Evolutionary conservation across 2,113 vertebrate genomes (phyloP).

Genomic region (Aleadryas rufinucha): DNA sequence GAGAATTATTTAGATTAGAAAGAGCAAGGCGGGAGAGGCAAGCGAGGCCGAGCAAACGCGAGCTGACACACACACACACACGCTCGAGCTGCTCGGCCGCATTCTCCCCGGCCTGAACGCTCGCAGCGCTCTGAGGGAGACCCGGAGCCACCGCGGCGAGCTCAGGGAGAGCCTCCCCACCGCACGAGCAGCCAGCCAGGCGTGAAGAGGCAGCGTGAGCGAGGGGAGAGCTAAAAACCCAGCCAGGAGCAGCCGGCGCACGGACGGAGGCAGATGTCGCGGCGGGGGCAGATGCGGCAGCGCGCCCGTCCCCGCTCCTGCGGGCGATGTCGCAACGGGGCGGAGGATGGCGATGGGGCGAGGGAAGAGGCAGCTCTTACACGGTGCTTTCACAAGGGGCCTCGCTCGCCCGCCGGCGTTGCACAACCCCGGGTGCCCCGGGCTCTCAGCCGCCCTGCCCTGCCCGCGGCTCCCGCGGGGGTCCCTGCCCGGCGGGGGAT

Average conservation of each 20-base stretch:
- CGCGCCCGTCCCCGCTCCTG: background rate
- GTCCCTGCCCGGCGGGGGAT: background rate
- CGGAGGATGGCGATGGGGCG: background rate
- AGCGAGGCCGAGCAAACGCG: background rate
- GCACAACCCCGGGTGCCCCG: background rate
- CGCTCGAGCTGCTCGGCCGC: background rate
- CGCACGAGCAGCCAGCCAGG: background rate
- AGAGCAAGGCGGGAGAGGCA: background rate
- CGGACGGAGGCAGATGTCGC: rapidly evolving
- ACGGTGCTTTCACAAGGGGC: background rate
- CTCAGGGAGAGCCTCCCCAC: background rate
- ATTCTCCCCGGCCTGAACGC: background rate
- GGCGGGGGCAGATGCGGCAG: background rate
- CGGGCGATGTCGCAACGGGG: background rate
- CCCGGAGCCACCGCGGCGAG: rapidly evolving
- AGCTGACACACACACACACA: background rate
- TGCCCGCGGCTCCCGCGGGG: background rate
- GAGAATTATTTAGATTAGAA: background rate
- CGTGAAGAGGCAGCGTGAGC: rapidly evolving
- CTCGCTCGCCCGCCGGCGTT: rapidly evolving
- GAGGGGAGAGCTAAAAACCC: rapidly evolving
- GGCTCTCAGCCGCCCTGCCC: background rate
- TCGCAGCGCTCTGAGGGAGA: rapidly evolving
- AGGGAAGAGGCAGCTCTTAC: background rate
- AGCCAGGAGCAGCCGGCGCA: rapidly evolving